phyloP scores from a whole-genome alignment of 92 coral and sea anemone genomes.

The Porites divaricata region DNA sequence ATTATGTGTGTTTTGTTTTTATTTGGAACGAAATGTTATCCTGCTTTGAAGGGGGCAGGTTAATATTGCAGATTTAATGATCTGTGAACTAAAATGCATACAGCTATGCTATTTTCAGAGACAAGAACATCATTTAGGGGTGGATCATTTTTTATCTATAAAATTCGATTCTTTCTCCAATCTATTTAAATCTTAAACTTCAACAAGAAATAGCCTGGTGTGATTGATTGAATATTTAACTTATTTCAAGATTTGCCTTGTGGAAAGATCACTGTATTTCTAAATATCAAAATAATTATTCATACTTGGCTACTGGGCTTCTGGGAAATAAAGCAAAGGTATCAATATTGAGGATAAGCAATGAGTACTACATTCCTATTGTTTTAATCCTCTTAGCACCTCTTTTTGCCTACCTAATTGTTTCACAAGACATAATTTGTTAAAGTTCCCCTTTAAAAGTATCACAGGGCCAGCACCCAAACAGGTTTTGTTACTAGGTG shows the following conservation, averaged over 20 bases:
- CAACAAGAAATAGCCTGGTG: too few relatives aligned
- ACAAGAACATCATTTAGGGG: constrained; percentile 18
- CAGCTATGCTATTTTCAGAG: constrained; percentile 18
- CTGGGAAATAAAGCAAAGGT: constrained; percentile 2
- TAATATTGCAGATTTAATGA: constrained; percentile 26
- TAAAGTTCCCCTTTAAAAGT: too few relatives aligned
- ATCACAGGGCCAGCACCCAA: too few relatives aligned
- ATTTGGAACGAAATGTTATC: constrained; percentile 6
- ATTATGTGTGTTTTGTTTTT: not conserved
- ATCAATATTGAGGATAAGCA: constrained; percentile 7
- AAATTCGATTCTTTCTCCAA: constrained; percentile 3
- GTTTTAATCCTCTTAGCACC: constrained; percentile 13
- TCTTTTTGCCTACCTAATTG: constrained; percentile 15
- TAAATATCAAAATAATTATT: too few relatives aligned
- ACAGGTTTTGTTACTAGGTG: too few relatives aligned
- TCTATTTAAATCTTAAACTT: constrained; percentile 5
- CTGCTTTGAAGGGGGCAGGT: constrained; percentile 25
- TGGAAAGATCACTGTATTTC: not conserved
- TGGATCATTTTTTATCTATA: constrained; percentile 16
- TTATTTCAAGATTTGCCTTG: constrained; percentile 21
- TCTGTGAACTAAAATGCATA: constrained; percentile 17
- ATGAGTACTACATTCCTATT: constrained; percentile 17
- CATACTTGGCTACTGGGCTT: constrained; percentile 17
- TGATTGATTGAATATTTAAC: constrained; percentile 26
- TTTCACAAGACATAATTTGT: constrained; percentile 2